These are phyloP conservation scores for Tenebrio molitor DNA, from an alignment of 1,140 invertebrate genomes.

Conservation along the genomic window DNA sequence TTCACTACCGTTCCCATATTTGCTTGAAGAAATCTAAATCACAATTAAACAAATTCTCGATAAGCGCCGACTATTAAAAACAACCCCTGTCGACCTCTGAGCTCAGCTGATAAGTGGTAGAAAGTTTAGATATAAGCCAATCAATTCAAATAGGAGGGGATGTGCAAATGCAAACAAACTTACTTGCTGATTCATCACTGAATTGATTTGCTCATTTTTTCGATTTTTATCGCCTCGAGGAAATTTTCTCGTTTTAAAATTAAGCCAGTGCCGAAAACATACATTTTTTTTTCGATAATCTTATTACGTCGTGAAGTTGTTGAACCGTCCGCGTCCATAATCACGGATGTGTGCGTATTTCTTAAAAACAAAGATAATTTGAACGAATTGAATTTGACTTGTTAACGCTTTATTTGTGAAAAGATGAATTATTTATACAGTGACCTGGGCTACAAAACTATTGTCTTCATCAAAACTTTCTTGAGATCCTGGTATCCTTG, in stretches of 20 bases:
- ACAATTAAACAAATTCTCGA: slow-evolving; percentile 23
- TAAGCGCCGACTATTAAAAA: slow-evolving; percentile 28
- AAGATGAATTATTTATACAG: slow-evolving; percentile 47
- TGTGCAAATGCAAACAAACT: slow-evolving; percentile 17
- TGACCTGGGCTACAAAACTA: slow-evolving; percentile 61
- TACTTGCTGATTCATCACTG: slow-evolving; percentile 23
- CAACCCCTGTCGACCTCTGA: slow-evolving; percentile 24
- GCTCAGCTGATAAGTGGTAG: slow-evolving; percentile 34
- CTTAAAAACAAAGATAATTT: too few relatives aligned
- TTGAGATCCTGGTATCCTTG: slow-evolving; percentile 61
- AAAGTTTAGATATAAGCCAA: slow-evolving; percentile 1
- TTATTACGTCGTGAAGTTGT: too few relatives aligned
- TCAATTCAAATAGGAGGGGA: background rate
- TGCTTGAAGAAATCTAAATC: background rate
- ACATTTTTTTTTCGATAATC: too few relatives aligned
- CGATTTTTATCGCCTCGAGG: too few relatives aligned
- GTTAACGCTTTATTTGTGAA: slow-evolving; percentile 9
- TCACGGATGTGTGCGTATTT: too few relatives aligned
- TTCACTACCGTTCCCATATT: background rate
- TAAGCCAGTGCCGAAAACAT: too few relatives aligned
- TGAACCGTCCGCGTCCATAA: too few relatives aligned
- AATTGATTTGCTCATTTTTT: background rate
- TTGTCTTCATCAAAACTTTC: slow-evolving; percentile 62
- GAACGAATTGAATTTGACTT: background rate
- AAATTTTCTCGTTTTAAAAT: too few relatives aligned